Percentiles rank a stretch among this genome's conserved stretches.
Conservation (phyloP, 2,888 invertebrate genomes). For the Melinaea menophilus region DNA sequence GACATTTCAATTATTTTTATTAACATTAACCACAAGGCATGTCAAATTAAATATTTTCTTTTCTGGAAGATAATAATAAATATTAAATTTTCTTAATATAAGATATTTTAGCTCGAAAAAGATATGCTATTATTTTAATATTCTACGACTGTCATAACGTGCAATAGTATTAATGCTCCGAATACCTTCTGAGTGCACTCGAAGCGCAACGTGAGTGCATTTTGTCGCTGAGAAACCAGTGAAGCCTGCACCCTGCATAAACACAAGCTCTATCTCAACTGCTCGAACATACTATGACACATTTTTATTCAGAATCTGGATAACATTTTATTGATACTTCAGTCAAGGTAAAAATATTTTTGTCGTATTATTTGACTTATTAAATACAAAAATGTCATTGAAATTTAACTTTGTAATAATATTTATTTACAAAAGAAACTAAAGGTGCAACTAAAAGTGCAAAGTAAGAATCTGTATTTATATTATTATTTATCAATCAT, state of each 20-base stretch:
- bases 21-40: too few species aligned
- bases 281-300: constrained; percentile 34
- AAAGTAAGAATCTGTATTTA: too few species aligned
- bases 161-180: constrained; percentile 62
- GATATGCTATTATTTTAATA: not conserved
- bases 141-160: not conserved
- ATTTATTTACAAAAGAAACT: too few species aligned
- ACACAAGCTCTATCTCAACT: constrained; percentile 26
- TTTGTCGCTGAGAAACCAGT: constrained; percentile 69
- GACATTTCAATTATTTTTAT: too few species aligned
- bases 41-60: too few species aligned
- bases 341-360: not conserved
- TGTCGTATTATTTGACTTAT: too few species aligned
- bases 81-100: not conserved
- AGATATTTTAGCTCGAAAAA: not conserved
- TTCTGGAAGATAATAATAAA: too few species aligned
- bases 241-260: constrained; percentile 53
- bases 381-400: too few species aligned
- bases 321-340: constrained; percentile 31
- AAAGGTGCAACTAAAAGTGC: too few species aligned
- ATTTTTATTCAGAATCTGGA: constrained; percentile 63
- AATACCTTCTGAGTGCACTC: constrained; percentile 56
- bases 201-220: constrained; percentile 66
- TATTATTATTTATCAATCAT: too few species aligned
- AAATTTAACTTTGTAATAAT: too few species aligned